Evolutionary conservation across 2,888 invertebrate species (phyloP), one percentile per base, ranked within the genome.

Genomic region (Agrotis ipsilon): DNA sequence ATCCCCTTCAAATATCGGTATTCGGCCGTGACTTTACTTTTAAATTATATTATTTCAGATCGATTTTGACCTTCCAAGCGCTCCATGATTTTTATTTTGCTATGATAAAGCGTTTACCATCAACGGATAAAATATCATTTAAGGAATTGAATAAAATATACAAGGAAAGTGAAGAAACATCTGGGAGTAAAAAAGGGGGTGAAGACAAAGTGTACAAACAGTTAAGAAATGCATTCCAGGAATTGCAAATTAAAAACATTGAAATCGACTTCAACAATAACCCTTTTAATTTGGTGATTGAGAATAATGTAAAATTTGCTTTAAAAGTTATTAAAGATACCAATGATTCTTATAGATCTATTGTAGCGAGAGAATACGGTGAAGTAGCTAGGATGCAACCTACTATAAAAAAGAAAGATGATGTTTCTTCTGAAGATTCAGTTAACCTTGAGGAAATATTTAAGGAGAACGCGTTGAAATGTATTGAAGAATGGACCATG

Each of bases 401-500:
- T n/a, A 78, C 86, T 9, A 52, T 87, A 32, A 95, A 92, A 85
- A 92, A 93, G 83, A 95, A 91, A 76, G 94, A 94, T 0, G 93
- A 93, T 1, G 87, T 79, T 61, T 65, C 55, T 49, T 92, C 92
- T 13, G 90, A 89, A 43, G 92, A 90, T 49, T 91, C 92, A 0
- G 68, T 91, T 18, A 90, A 88, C 84, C 84, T 81, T 66, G 94
- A 91, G 86, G 94, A 89, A 88, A 88, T 88, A 55, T 97, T 92
- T 73, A 96, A 93, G 84, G 68, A 82, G 49, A 95, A 95, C 78
- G 92, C 91, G 64, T 75, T 95, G 19, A 96, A 93, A 86, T 95
- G 94, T 81, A 87, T 97, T 19, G 94, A 96, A 32, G 97, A 97
- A 89, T 97, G 97, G 97, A 91, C 92, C 21, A 94, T 95, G 88